These are phyloP conservation scores for Hesperia comma DNA, from an alignment of 2,888 invertebrate species.

Conservation along the genomic window DNA sequence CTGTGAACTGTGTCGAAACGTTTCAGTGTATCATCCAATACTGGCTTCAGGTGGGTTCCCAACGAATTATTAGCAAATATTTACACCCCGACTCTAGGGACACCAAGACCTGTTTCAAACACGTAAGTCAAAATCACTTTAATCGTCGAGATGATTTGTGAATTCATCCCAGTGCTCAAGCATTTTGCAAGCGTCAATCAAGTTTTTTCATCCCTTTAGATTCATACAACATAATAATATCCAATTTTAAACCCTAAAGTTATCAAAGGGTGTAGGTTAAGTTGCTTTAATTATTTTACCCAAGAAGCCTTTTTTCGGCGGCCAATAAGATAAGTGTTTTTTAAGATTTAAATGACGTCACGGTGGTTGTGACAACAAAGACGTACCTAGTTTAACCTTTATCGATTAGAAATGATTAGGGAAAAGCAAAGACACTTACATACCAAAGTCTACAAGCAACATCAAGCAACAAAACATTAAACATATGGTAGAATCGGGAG, in stretches of 20 bases:
- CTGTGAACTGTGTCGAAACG: conserved; percentile 55
- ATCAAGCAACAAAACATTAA: conserved; percentile 39
- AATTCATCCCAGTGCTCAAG: neutral
- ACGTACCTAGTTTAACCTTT: conserved; percentile 17
- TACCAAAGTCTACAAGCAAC: neutral
- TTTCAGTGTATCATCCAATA: conserved; percentile 40
- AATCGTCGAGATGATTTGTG: conserved; percentile 1
- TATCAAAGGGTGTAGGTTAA: neutral
- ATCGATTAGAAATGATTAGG: conserved; percentile 3
- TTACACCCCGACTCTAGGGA: neutral
- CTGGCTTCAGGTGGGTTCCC: conserved; percentile 61
- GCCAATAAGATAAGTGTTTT: conserved; percentile 12
- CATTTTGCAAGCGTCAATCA: neutral
- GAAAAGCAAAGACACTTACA: conserved; percentile 8
- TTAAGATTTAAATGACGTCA: conserved; percentile 32
- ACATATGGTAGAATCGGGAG: conserved; percentile 62
- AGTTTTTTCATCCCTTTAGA: neutral
- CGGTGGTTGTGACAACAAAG: conserved; percentile 28
- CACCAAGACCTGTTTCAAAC: conserved; percentile 16
- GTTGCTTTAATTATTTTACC: conserved; percentile 9
- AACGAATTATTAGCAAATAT: neutral
- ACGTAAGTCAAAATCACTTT: conserved; percentile 8
- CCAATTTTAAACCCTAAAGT: neutral
- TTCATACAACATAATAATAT: neutral
- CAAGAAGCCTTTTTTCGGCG: conserved; percentile 22